phyloP scores from a whole-genome alignment of 1,140 invertebrate species.

The Leptinotarsa lineolata region DNA sequence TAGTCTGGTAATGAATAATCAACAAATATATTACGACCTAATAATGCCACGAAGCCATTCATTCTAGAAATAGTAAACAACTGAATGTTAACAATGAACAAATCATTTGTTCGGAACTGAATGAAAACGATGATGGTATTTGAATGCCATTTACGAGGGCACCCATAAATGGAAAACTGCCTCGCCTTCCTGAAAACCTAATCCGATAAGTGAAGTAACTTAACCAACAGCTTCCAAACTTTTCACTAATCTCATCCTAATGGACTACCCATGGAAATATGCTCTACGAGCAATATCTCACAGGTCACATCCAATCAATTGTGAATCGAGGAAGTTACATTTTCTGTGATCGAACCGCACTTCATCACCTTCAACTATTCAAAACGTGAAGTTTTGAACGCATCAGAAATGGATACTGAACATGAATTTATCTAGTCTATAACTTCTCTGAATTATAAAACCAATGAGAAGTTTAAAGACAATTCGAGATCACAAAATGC shows the following conservation, averaged over 20 bases:
- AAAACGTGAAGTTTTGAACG: not conserved
- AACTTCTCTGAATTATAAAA: no score
- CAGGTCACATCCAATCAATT: not conserved
- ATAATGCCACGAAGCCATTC: not conserved
- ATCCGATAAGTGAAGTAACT: constrained; percentile 6
- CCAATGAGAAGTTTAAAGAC: no score
- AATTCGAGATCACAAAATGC: no score
- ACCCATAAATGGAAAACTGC: not conserved
- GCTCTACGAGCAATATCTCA: not conserved
- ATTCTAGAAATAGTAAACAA: not conserved
- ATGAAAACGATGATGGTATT: not conserved
- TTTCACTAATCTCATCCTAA: not conserved
- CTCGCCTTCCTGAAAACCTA: not conserved
- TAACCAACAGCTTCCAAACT: not conserved
- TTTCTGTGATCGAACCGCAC: not conserved
- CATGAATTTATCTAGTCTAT: no score
- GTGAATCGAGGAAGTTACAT: not conserved
- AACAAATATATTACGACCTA: no score
- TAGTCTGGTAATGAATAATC: no score
- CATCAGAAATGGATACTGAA: no score
- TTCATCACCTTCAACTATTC: not conserved
- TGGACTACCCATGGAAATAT: constrained; percentile 5
- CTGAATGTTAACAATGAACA: not conserved
- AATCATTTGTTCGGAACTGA: not conserved
- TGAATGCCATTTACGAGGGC: not conserved